Evolutionary conservation across 2,113 vertebrate genomes (phyloP), one percentile per base, ranked within the genome.

Genomic region (Lophochroa leadbeateri): DNA sequence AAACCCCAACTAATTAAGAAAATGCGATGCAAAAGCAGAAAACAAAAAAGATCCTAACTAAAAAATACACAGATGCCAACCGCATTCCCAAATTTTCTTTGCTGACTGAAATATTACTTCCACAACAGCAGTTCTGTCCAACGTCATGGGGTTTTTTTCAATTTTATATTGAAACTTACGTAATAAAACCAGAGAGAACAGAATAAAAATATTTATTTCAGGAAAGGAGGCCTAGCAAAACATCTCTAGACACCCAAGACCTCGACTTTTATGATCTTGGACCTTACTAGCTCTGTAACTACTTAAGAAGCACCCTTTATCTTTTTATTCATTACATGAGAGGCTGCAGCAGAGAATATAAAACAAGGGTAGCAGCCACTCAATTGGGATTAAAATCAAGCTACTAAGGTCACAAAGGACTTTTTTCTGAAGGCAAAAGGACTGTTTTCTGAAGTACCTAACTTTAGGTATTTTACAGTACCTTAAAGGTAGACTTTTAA

Each of bases 91-190:
- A 16, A 12, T 81, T 35, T 72, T 80, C 49, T 82, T 49, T 77
- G 58, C 44, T 57, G 29, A 80, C 3, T 60, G 27, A 50, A 90
- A 31, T 11, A 61, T 19, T n/a, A 55, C 35, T 74, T 78, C 71
- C 8, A 55, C 13, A 0, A 43, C 17, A 67, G 35, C 16, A 92
- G 9, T 68, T 79, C 47, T 88, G 47, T 17, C n/a, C 15, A 79
- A 7, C 0, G 0, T 29, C 7, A 29, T 1, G 4, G 1, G 0
- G 0, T 11, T 46, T 70, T 79, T 85, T 74, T 20, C 35, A 33
- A 60, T n/a, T 69, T 72, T 52, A 33, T 43, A 47, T 17, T 72
- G 74, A 82, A 94, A 79, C 11, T 25, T 49, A 5, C 0, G 11
- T 39, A 53, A 14, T 39, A 52, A 58, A 82, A 65, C 13, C 11